These are phyloP conservation scores for Vireo altiloquus DNA, from an alignment of 2,113 vertebrate genomes.

Conservation along the genomic window DNA sequence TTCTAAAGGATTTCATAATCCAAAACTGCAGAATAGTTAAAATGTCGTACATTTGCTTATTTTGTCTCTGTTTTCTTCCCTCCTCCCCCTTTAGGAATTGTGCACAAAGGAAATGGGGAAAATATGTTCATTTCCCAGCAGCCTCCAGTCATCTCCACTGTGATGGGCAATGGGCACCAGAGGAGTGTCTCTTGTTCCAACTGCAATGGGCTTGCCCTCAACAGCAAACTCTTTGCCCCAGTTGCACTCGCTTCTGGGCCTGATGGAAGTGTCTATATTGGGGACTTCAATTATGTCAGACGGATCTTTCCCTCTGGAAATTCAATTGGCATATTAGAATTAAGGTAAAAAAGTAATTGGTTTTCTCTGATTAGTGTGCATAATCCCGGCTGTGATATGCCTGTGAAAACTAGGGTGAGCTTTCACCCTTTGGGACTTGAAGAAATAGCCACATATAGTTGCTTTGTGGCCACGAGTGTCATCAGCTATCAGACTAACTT, in stretches of 20 bases:
- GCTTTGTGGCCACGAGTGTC: neutral
- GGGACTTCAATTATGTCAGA: conserved; percentile 96
- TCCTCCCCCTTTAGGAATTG: conserved; percentile 78
- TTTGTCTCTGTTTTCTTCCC: neutral
- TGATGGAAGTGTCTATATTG: conserved; percentile 91
- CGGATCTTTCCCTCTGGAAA: conserved; percentile 90
- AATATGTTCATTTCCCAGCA: conserved; percentile 97
- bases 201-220: conserved; percentile 86
- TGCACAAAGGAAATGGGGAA: conserved; percentile 98
- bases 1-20: neutral
- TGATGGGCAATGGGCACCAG: conserved; percentile 96
- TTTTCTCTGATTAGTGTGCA: neutral
- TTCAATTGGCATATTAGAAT: conserved; percentile 87
- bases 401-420: neutral
- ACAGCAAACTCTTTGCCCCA: conserved; percentile 93
- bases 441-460: neutral
- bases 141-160: conserved; percentile 88
- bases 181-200: conserved; percentile 85
- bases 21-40: neutral
- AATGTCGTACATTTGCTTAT: neutral
- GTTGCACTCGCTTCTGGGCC: conserved; percentile 91
- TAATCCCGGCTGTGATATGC: neutral
- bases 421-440: neutral
- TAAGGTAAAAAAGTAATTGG: conserved; percentile 79
- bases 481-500: neutral